phyloP scores from a whole-genome alignment of 2,113 vertebrate genomes.

The Neopipo cinnamomea region DNA sequence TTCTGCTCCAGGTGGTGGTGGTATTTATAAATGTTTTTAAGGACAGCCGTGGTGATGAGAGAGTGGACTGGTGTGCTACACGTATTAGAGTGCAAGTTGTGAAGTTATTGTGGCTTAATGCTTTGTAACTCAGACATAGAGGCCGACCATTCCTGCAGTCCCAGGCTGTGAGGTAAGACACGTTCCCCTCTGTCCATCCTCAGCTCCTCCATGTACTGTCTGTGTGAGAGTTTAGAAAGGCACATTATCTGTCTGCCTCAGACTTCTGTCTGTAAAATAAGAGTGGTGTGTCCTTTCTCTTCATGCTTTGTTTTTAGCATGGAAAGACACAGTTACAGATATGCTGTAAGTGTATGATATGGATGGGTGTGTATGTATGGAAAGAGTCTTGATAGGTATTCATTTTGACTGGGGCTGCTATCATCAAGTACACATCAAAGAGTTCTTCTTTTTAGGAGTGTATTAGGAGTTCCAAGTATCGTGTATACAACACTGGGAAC shows the following conservation, averaged over 20 bases:
- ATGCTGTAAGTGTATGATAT: fast-evolving
- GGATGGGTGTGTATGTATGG: neutral
- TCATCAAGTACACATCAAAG: neutral
- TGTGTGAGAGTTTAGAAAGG: neutral
- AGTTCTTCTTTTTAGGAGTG: neutral
- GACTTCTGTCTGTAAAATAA: neutral
- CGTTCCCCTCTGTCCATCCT: fast-evolving
- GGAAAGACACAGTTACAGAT: fast-evolving
- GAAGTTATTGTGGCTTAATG: neutral
- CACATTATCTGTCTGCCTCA: neutral
- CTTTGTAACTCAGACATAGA: neutral
- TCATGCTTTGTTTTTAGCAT: neutral
- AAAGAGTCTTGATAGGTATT: neutral
- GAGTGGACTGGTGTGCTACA: neutral
- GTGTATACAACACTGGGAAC: neutral
- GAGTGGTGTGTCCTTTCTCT: neutral
- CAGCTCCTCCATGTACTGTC: neutral
- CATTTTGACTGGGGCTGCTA: neutral
- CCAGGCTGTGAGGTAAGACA: neutral
- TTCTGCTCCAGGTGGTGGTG: neutral
- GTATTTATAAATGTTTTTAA: neutral
- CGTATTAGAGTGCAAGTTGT: neutral
- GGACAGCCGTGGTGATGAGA: neutral
- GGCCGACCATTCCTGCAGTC: neutral
- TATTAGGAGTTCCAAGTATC: neutral